Percentiles rank a stretch among this genome's conserved stretches.
Evolutionary conservation across 1,140 invertebrate genomes (phyloP).

Genomic region (Drosophila mauritiana): DNA sequence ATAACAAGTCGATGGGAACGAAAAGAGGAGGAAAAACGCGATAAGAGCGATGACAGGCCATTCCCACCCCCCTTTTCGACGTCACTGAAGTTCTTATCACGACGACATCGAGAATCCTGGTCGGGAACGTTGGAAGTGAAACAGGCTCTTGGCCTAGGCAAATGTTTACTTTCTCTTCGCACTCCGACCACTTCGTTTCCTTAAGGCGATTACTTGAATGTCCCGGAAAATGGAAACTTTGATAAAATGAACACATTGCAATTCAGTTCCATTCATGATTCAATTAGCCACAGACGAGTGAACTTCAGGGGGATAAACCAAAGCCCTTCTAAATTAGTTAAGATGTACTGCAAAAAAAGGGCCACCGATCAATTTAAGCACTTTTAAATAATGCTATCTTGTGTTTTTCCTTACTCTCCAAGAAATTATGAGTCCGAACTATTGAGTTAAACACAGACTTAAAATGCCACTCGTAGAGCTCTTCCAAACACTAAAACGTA

Average conservation of each 20-base stretch:
- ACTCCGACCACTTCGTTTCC: background rate
- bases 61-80: background rate
- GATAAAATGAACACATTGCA: constrained; percentile 56
- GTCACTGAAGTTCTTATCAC: constrained; percentile 59
- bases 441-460: no score
- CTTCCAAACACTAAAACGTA: background rate
- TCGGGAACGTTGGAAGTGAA: constrained; percentile 9
- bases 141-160: constrained; percentile 45
- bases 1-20: constrained; percentile 53
- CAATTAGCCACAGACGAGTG: constrained; percentile 72
- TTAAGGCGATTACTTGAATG: constrained; percentile 68
- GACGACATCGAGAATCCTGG: constrained; percentile 55
- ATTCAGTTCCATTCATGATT: constrained; percentile 68
- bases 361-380: no score
- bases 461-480: no score
- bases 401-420: no score
- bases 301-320: constrained; percentile 37
- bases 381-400: background rate
- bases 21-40: constrained; percentile 39
- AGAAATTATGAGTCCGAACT: no score
- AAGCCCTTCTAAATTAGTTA: background rate
- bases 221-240: constrained; percentile 32
- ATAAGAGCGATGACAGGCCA: constrained; percentile 60
- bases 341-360: background rate
- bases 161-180: constrained; percentile 54